These are phyloP conservation scores for Drosophila eohydei DNA, from an alignment of 2,888 invertebrate genomes.

Conservation along the genomic window DNA sequence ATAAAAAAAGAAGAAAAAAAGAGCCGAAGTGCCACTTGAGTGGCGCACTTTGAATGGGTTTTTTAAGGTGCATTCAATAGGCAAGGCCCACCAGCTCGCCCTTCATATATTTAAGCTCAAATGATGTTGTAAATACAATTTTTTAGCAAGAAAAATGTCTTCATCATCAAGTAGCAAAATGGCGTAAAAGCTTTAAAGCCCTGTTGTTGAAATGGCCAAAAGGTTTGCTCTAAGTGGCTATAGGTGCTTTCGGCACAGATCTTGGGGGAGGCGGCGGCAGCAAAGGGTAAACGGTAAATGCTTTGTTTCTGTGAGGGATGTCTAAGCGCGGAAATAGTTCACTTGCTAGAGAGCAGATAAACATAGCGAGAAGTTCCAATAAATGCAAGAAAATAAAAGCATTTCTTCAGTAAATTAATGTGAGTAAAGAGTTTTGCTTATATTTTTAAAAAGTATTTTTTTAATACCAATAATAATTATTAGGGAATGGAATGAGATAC, in stretches of 20 bases:
- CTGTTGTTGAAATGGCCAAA: conserved; percentile 39
- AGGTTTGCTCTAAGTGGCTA: conserved; percentile 71
- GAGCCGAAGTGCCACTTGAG: conserved; percentile 68
- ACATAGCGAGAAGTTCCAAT: neutral
- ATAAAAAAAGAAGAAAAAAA: conserved; percentile 27
- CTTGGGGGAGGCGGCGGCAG: neutral
- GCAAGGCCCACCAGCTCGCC: neutral
- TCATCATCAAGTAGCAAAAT: conserved; percentile 70
- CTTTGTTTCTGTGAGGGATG: conserved; percentile 35
- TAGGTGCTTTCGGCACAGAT: conserved; percentile 56
- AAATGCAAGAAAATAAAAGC: neutral
- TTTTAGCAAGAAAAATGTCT: conserved; percentile 75
- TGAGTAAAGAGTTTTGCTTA: too few relatives aligned
- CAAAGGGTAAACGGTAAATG: conserved; percentile 11
- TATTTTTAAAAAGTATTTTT: too few relatives aligned
- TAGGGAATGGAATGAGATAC: too few relatives aligned
- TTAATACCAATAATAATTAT: too few relatives aligned
- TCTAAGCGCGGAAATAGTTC: conserved; percentile 8
- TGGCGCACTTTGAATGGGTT: conserved; percentile 67
- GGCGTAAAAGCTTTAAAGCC: conserved; percentile 50
- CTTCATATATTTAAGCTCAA: conserved; percentile 56
- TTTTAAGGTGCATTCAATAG: conserved; percentile 41
- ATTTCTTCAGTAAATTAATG: too few relatives aligned
- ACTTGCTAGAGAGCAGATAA: neutral
- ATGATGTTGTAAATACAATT: conserved; percentile 79